phyloP scores from a whole-genome alignment of 30 jellyfish, hydroid and myxozoan genomes.

The Turritopsis dohrnii region DNA sequence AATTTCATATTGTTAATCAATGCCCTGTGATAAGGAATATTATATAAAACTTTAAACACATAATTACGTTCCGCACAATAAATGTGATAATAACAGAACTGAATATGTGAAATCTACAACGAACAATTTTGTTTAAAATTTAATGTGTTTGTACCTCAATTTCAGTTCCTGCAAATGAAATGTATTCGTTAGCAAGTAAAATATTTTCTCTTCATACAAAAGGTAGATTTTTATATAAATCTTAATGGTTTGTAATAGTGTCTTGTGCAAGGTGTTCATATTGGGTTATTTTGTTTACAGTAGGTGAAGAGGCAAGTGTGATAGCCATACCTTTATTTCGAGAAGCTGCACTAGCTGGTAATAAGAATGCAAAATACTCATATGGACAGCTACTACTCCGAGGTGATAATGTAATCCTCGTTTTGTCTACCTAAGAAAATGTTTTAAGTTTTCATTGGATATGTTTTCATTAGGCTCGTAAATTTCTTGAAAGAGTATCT shows the following conservation, averaged over 20 bases:
- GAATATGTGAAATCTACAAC: too few relatives aligned
- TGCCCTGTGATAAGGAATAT: too few relatives aligned
- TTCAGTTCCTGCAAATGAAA: slow-evolving; percentile 55
- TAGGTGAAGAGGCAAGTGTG: slow-evolving; percentile 75
- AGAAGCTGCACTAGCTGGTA: slow-evolving; percentile 77
- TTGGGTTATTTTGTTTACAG: slow-evolving; percentile 23
- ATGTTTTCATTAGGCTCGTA: too few relatives aligned
- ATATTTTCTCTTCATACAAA: slow-evolving; percentile 48
- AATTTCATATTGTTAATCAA: too few relatives aligned
- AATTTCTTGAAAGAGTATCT: neutral
- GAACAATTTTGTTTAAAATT: too few relatives aligned
- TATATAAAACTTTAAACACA: too few relatives aligned
- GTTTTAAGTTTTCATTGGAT: neutral
- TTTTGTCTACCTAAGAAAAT: neutral
- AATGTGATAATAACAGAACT: too few relatives aligned
- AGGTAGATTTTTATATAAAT: slow-evolving; percentile 33
- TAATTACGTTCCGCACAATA: too few relatives aligned
- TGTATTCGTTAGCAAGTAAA: slow-evolving; percentile 58
- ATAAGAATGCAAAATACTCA: slow-evolving; percentile 69
- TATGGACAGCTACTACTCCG: slow-evolving; percentile 72
- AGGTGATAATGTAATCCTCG: slow-evolving; percentile 29
- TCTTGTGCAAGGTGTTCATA: too few relatives aligned
- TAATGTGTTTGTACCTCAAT: neutral
- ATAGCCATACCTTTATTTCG: slow-evolving; percentile 66
- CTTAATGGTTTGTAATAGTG: neutral